These are phyloP conservation scores for Arremon aurantiirostris DNA, from an alignment of 2,797 vertebrate species.

Conservation along the genomic window DNA sequence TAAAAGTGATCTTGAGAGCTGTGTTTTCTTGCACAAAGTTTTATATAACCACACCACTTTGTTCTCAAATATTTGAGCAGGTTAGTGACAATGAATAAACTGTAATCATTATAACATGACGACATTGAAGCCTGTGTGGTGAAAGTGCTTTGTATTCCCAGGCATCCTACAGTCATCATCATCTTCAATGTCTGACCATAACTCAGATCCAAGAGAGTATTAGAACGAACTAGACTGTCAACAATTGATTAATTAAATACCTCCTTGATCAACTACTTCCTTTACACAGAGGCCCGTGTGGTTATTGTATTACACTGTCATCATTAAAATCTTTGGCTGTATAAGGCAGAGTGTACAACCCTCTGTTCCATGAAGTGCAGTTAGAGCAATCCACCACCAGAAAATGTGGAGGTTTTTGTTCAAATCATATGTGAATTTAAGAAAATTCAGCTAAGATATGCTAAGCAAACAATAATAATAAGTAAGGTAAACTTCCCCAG, in stretches of 20 bases:
- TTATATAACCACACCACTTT: constrained; percentile 39
- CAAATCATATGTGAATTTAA: not conserved
- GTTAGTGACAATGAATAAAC: constrained; percentile 36
- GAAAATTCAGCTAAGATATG: not conserved
- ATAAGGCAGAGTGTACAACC: not conserved
- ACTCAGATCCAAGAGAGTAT: not conserved
- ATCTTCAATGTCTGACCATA: constrained; percentile 3
- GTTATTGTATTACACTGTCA: not conserved
- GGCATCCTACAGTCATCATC: not conserved
- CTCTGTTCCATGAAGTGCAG: not conserved
- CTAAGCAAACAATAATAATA: not conserved
- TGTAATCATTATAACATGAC: not conserved
- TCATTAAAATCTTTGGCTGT: not conserved
- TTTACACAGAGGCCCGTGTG: not conserved
- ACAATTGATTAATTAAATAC: not conserved
- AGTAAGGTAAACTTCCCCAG: not conserved
- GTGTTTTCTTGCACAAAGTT: not conserved
- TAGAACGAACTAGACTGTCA: not conserved
- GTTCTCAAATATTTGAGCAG: constrained; percentile 45
- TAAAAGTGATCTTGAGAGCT: constrained; percentile 17
- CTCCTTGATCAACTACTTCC: constrained; percentile 27
- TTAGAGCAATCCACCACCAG: not conserved
- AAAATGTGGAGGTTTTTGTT: not conserved
- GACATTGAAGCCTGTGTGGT: constrained; percentile 14
- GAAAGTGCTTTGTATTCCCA: constrained; percentile 44